Conservation (phyloP, 2,113 vertebrate genomes). For the Melanotaenia duboulayi region DNA sequence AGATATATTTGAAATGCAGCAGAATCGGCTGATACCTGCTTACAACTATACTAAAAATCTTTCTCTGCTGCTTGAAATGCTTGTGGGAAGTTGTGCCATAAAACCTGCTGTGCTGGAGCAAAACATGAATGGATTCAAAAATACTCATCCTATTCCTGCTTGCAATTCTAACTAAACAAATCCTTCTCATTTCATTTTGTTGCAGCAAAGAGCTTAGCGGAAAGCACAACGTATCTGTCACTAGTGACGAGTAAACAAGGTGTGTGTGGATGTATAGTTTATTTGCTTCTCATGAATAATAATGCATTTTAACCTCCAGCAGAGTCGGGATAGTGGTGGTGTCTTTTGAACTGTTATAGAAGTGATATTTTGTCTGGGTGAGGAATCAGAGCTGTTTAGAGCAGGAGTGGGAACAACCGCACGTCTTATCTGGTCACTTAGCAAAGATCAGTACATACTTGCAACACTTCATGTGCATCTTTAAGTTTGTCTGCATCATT, state of each 20-base stretch:
- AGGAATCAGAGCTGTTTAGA: not conserved
- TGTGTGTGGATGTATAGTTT: conserved; percentile 41
- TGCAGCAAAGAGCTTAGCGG: conserved; percentile 46
- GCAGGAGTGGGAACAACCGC: not conserved
- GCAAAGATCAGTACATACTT: not conserved
- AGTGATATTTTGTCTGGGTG: not conserved
- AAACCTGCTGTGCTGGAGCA: not conserved
- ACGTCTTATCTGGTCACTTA: not conserved
- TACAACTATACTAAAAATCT: not conserved
- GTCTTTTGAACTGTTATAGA: not conserved
- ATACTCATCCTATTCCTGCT: not conserved
- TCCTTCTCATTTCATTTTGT: conserved; percentile 36
- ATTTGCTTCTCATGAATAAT: not conserved
- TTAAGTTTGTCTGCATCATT: no score
- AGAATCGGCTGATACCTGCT: not conserved
- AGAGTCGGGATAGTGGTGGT: not conserved
- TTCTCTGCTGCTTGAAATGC: not conserved
- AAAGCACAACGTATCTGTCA: conserved; percentile 30
- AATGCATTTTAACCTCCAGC: not conserved
- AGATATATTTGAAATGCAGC: not conserved
- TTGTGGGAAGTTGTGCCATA: not conserved
- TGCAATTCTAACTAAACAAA: conserved; percentile 16
- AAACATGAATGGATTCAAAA: not conserved
- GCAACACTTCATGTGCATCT: not conserved
- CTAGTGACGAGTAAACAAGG: conserved; percentile 35